Base-by-base conservation (phyloP, 2,888 invertebrate genomes). In the Brenthis hecate region DNA sequence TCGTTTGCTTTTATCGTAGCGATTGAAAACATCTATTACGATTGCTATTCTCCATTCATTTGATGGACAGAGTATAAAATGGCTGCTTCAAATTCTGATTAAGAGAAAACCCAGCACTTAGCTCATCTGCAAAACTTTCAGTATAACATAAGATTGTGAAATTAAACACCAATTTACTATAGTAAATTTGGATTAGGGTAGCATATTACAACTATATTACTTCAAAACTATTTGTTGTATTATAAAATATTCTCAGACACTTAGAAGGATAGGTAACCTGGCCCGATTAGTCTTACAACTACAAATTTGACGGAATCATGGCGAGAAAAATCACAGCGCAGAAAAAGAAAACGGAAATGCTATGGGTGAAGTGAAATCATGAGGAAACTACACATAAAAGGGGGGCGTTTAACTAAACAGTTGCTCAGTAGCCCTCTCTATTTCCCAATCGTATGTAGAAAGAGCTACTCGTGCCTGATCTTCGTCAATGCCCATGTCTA, bases 401-500 rank as follows among this genome's bases (percentile, higher is more conserved):
- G 6, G 54, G 3, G 11, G 48, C 19, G 56, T 71, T 81, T 91
- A 91, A 80, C 87, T 86, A 78, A 91, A 91, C 4, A 92, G 80
- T 68, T 89, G 85, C 89, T 99, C 98, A 64, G 98, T 98, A 75
- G 99, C 98, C 84, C 96, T 94, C 89, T 97, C 97, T 81, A 98
- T 91, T 83, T 98, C 96, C 99, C 99, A 99, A 86, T 98, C 96
- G 85, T 96, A 96, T 56, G 97, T 96, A 65, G 98, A 98, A 65
- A 99, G 94, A 47, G 98, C 98, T 57, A 97, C 97, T 75, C 98
- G 93, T 43, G 98, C 98, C 85, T 96, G 95, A 80, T 97, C 96
- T 87, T 97, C 97, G 77, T 97, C 97, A 66, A 99, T 95, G 61
- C 99, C 99, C 98, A 99, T 99, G 82, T 98, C 98, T 81, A 95